These are phyloP conservation scores for Ptilodon capucinus DNA, from an alignment of 2,888 invertebrate genomes.

Conservation along the genomic window DNA sequence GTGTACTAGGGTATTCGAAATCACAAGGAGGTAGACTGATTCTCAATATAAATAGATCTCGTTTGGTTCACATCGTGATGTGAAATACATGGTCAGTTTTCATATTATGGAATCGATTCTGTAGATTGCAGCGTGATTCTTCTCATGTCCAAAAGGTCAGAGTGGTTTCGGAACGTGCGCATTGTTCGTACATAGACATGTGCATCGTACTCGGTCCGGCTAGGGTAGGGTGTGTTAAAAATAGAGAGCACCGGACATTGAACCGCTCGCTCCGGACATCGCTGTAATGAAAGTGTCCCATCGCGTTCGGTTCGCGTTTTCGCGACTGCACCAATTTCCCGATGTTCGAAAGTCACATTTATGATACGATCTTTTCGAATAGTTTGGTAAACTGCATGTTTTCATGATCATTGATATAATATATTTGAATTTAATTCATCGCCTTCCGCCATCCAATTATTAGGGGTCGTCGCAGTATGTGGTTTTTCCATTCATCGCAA, in stretches of 20 bases:
- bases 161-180: slow-evolving; percentile 38
- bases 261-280: slow-evolving; percentile 72
- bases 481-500: no score
- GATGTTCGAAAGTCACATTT: slow-evolving; percentile 35
- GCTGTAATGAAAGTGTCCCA: slow-evolving; percentile 74
- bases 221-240: slow-evolving; percentile 64
- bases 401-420: not conserved
- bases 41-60: no score
- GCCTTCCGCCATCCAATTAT: no score
- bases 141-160: slow-evolving; percentile 39
- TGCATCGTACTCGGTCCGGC: slow-evolving; percentile 49
- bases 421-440: no score
- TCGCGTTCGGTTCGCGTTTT: slow-evolving; percentile 53
- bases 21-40: no score
- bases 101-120: slow-evolving; percentile 23
- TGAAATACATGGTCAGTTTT: no score
- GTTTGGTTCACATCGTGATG: no score
- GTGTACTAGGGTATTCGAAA: no score
- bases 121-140: slow-evolving; percentile 8
- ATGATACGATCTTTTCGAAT: slow-evolving; percentile 25
- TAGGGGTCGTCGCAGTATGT: no score
- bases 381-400: slow-evolving; percentile 5
- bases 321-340: slow-evolving; percentile 65
- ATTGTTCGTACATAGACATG: slow-evolving; percentile 57
- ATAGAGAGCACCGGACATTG: slow-evolving; percentile 77